These are phyloP conservation scores for Rhinophrynus dorsalis DNA, from an alignment of 2,797 vertebrate genomes.

Conservation along the genomic window DNA sequence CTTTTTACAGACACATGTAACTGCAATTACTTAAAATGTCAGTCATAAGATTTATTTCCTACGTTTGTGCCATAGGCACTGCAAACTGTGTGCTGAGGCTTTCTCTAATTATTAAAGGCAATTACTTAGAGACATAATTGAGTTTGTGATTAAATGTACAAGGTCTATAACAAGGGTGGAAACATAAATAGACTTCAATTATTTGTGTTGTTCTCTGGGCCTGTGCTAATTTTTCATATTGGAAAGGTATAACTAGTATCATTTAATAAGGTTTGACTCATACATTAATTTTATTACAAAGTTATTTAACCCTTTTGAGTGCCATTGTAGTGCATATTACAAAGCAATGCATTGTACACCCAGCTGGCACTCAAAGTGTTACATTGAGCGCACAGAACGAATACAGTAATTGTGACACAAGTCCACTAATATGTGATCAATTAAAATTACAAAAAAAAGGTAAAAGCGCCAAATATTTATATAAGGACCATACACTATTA, in stretches of 20 bases:
- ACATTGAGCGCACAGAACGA: slow-evolving; percentile 9
- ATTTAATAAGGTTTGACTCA: neutral
- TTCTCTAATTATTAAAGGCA: slow-evolving; percentile 42
- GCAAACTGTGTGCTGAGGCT: slow-evolving; percentile 15
- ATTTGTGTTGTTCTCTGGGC: slow-evolving; percentile 20
- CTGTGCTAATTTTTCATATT: neutral
- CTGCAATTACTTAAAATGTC: slow-evolving; percentile 24
- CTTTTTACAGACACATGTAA: neutral
- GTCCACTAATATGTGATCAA: neutral
- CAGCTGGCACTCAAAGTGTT: too few relatives aligned
- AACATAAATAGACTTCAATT: slow-evolving; percentile 29
- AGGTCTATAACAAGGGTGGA: slow-evolving; percentile 1
- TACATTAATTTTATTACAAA: neutral
- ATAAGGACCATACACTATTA: too few relatives aligned
- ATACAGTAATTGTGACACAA: neutral
- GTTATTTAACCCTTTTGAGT: too few relatives aligned
- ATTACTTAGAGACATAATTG: slow-evolving; percentile 41
- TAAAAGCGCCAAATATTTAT: too few relatives aligned
- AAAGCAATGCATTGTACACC: too few relatives aligned
- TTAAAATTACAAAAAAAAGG: too few relatives aligned
- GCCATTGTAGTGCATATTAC: too few relatives aligned
- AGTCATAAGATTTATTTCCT: slow-evolving; percentile 26
- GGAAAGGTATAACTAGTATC: slow-evolving; percentile 13
- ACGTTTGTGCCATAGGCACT: slow-evolving; percentile 24
- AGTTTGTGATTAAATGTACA: slow-evolving; percentile 33